Base-by-base conservation (phyloP, 2,888 invertebrate species). In the Dasysyrphus albostriatus region DNA sequence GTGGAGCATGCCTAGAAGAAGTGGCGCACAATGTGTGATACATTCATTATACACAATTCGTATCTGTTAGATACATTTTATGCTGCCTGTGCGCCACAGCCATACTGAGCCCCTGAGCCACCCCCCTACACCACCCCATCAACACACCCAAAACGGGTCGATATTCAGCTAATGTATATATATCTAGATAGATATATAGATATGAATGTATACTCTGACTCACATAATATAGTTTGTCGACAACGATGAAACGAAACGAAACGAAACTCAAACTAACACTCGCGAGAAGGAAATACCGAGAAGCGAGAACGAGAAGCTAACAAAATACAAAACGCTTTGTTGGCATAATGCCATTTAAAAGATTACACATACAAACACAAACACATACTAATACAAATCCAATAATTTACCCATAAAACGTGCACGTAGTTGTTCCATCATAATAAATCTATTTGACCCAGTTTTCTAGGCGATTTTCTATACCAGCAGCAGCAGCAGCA, bases 381-480 rank as follows among this genome's bases (percentile, higher is more conserved):
- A 61, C 49, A n/a, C 14, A n/a, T 39, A 32, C 49, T 7, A 61
- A 70, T 51, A 70, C 74, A 51, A 34, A 54, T 14, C 32, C 74
- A n/a, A 61, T 7, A 39, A 54, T 39, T 29, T 58, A 59, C 16
- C 39, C 49, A 58, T 44, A 37, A 78, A 72, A 61, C 51, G 70
- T 61, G 72, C 69, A 72, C 78, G 87, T 82, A 82, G 78, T 83
- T 83, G 78, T 78, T 87, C 82, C 79, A 83, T 88, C 88, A 88
- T 83, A 88, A 88, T 83, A 88, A 88, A 88, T 88, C 83, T 76
- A 88, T 88, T 83, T 88, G 88, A 88, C 88, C 88, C 80, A 88
- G 88, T 88, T 88, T 88, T 79, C 88, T 88, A 88, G 88, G 88
- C 79, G 76, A 88, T 88, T 88, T 83, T 83, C 88, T 88, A 88